These are phyloP conservation scores for Alsophila aescularia DNA, from an alignment of 2,888 invertebrate genomes.

Conservation along the genomic window DNA sequence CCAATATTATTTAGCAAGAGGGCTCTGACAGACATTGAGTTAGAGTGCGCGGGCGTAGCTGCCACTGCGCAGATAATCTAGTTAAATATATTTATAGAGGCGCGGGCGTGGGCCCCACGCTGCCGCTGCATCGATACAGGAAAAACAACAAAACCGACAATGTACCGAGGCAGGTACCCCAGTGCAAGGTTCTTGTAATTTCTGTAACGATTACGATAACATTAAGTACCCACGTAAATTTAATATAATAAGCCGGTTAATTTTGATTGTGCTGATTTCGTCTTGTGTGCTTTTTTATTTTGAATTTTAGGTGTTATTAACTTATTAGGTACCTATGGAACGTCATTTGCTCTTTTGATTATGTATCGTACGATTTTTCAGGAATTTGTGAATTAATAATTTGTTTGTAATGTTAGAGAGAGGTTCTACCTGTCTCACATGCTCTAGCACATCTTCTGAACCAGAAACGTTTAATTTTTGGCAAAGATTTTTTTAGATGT, in stretches of 20 bases:
- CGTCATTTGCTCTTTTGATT: too few species aligned
- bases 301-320: neutral
- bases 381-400: too few species aligned
- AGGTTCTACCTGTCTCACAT: too few species aligned
- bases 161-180: neutral
- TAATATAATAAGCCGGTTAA: slow-evolving; percentile 24
- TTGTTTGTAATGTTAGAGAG: too few species aligned
- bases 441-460: too few species aligned
- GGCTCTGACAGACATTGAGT: slow-evolving; percentile 4
- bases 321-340: neutral
- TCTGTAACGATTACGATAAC: slow-evolving; percentile 32
- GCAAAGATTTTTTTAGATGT: too few species aligned
- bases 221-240: slow-evolving; percentile 33
- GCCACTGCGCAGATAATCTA: slow-evolving; percentile 33
- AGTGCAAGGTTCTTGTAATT: slow-evolving; percentile 19
- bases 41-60: slow-evolving; percentile 20
- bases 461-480: too few species aligned
- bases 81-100: slow-evolving; percentile 35
- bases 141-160: slow-evolving; percentile 4
- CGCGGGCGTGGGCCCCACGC: slow-evolving; percentile 5
- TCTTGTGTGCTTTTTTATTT: slow-evolving; percentile 15
- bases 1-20: neutral
- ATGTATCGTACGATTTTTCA: too few species aligned
- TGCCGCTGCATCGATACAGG: neutral
- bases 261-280: neutral